Conservation (phyloP, 2,113 vertebrate genomes). For the Centropus bengalensis region DNA sequence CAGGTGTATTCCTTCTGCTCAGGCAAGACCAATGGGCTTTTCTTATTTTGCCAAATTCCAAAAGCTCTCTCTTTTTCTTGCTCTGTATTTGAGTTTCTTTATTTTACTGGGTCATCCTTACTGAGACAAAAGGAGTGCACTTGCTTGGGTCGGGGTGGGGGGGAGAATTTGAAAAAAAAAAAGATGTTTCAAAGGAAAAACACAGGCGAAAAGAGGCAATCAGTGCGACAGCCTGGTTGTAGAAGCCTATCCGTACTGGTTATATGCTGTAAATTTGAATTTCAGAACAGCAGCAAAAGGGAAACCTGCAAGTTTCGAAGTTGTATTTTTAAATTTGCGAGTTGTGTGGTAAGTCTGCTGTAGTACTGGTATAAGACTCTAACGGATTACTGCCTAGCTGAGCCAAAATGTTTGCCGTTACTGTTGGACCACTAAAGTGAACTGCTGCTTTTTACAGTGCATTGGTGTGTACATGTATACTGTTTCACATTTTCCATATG, state of each 20-base stretch:
- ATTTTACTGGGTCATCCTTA: constrained; percentile 29
- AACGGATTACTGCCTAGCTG: constrained; percentile 93
- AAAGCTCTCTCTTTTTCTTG: not conserved
- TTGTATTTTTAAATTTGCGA: constrained; percentile 65
- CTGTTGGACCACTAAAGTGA: constrained; percentile 86
- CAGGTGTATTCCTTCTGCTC: constrained; percentile 25
- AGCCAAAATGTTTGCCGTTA: constrained; percentile 89
- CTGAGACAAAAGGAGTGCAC: constrained; percentile 42
- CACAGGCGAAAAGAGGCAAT: constrained; percentile 13
- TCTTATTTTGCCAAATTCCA: constrained; percentile 26
- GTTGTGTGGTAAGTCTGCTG: constrained; percentile 77
- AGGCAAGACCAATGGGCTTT: constrained; percentile 22
- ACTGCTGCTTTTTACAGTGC: constrained; percentile 87
- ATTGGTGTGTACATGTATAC: constrained; percentile 85
- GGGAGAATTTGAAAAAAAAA: not conserved
- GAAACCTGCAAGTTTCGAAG: constrained; percentile 56
- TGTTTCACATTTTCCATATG: constrained; percentile 82
- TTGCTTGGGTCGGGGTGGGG: not conserved
- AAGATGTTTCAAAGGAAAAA: not conserved
- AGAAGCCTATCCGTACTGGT: constrained; percentile 49
- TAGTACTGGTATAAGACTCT: constrained; percentile 77
- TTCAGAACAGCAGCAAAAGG: constrained; percentile 55
- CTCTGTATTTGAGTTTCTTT: not conserved
- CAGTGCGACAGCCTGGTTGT: constrained; percentile 48
- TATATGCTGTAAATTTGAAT: constrained; percentile 61